Evolutionary conservation across 2,888 invertebrate genomes (phyloP), one percentile per base, ranked within the genome.

Genomic region (Oscheius sp.): DNA sequence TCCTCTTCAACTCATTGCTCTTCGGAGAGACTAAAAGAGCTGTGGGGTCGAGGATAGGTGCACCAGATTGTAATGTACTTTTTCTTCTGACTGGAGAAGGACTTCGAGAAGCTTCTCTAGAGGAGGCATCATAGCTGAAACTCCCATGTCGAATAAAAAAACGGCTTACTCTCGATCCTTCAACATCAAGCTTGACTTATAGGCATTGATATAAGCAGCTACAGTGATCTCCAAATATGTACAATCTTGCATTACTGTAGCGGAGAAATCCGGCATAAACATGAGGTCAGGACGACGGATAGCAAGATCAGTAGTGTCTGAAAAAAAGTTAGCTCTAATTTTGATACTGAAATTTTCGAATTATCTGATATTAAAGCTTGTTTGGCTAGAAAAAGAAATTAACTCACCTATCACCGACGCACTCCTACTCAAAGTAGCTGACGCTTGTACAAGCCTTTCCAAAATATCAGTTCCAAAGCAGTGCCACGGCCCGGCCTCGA

Each of bases 401-500:
- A 2, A 57, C 65, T 24, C n/a, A 75, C 80, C 80, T 8, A 78
- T 67, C 14, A 80, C 73, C 41, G 74, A 74, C 49, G 66, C 73
- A 24, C 72, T 75, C 44, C 80, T 47, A 41, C 70, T 70, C 14
- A 80, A 56, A 2, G 80, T 80, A 32, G 61, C 63, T 8, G 76
- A 77, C 2, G 75, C 73, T 1, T 68, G 62, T 2, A 76, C 70
- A 57, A 80, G 44, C 44, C 72, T 77, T 20, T 65, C 56, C 49
- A 81, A 73, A 41, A 80, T 70, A 65, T 63, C 87, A 89, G 89
- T 91, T 1, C 93, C 93, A 87, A 96, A 97, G 88, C 92, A 94
- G 0, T 94, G 93, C 89, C 97, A 97, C 24, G 96, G 95, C 0
- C 97, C 96, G 68, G 94, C 93, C 86, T 95, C 95, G 87, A 96